phyloP scores from a whole-genome alignment of 2,797 vertebrate species.

The Lutjanus campechanus region DNA sequence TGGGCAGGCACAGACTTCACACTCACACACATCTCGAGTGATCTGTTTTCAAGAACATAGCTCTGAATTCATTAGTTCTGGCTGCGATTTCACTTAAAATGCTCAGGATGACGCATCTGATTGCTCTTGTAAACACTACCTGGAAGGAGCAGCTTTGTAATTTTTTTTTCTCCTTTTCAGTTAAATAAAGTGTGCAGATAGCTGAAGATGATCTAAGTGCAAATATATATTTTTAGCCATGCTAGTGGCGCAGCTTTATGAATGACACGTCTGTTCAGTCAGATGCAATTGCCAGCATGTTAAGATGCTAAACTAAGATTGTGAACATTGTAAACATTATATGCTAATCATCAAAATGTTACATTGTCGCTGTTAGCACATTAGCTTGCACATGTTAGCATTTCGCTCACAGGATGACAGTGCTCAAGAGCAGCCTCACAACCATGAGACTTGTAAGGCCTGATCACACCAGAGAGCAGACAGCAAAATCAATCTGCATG shows the following conservation, averaged over 20 bases:
- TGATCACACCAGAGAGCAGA: neutral
- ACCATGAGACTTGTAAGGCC: neutral
- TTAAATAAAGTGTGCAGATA: neutral
- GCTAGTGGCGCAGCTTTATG: neutral
- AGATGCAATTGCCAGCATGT: neutral
- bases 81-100: neutral
- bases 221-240: neutral
- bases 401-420: neutral
- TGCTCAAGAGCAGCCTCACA: neutral
- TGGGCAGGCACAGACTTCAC: neutral
- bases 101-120: neutral
- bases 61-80: conserved; percentile 10
- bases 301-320: neutral
- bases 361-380: neutral
- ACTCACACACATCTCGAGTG: neutral
- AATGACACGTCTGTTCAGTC: neutral
- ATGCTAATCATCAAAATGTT: neutral
- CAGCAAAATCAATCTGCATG: too few species aligned
- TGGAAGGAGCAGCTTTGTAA: neutral
- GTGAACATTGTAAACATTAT: too few species aligned
- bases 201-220: neutral
- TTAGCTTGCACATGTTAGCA: neutral
- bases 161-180: neutral
- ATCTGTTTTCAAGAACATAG: neutral
- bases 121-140: neutral